Base-by-base conservation (phyloP, 2,888 invertebrate species). In the Drosophila bunnanda region DNA sequence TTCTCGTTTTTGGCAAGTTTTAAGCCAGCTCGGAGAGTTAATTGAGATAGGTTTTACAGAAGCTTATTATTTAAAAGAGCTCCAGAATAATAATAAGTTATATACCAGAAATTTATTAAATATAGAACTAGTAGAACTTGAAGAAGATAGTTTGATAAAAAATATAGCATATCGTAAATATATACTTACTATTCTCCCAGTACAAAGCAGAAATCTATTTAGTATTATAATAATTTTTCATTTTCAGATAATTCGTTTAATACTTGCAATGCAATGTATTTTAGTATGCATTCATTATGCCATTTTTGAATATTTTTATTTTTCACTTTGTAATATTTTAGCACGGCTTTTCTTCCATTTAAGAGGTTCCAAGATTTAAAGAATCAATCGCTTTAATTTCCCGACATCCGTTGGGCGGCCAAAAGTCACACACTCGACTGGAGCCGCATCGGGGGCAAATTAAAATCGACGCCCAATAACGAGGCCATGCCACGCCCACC, bases 391-490 rank as follows among this genome's bases (percentile, higher is more conserved):
- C 25, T 64, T 36, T 13, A 30, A 55, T 38, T 39, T 2, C 5
- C 20, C 55, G 10, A 39, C 53, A 53, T 50, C 60, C 53, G 4
- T 12, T 36, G 36, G 28, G 10, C 13, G 43, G 52, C 62, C 50
- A 65, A 66, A 72, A 74, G 74, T 71, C 62, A 72, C 54, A 43
- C 73, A 71, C 54, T 55, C 41, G 50, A 64, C 55, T 69, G 50
- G 22, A 69, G 15, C 34, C 41, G 53, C 56, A 48, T 48, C 41
- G 58, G 53, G 61, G 60, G 57, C 75, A 77, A 81, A 82, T 84
- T 73, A 79, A 87, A 81, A 79, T 67, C 84, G 69, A 80, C 80
- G 77, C 78, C 73, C 53, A 68, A 82, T 64, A 77, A 76, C 59
- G 67, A 78, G 72, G 78, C 67, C 76, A 65, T 36, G 39, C 72